phyloP scores from a whole-genome alignment of 2,888 invertebrate genomes.

The Pyrocoelia pectoralis region DNA sequence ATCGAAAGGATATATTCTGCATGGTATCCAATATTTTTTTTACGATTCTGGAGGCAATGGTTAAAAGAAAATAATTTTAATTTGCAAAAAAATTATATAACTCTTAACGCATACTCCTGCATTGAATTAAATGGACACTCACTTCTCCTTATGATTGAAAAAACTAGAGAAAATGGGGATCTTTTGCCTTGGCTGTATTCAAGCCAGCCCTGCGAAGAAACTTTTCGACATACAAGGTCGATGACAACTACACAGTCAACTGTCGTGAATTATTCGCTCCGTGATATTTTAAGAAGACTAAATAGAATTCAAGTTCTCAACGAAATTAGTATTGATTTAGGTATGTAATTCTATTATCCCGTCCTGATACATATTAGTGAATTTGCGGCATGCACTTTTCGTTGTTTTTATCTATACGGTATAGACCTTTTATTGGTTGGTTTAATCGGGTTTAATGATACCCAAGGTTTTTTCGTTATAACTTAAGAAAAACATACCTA shows the following conservation, averaged over 20 bases:
- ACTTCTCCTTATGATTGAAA: neutral
- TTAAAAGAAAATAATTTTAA: conserved; percentile 13
- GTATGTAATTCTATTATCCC: no score
- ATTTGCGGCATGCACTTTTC: no score
- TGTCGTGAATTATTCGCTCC: neutral
- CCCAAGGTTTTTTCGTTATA: no score
- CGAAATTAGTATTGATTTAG: neutral
- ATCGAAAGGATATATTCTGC: conserved; percentile 1
- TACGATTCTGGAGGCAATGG: conserved; percentile 20
- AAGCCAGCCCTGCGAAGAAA: neutral
- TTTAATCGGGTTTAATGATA: no score
- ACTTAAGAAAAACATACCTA: no score
- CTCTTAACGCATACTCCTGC: conserved; percentile 17
- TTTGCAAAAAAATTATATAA: conserved; percentile 20
- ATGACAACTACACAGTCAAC: conserved; percentile 1
- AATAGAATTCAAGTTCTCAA: neutral
- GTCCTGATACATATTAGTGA: no score
- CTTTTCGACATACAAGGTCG: neutral
- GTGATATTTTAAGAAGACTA: neutral
- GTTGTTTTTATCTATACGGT: no score
- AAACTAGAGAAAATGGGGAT: no score
- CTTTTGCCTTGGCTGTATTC: neutral
- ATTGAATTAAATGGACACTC: conserved; percentile 20
- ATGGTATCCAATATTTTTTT: conserved; percentile 22
- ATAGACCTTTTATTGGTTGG: no score